These are phyloP conservation scores for Lethocerus indicus DNA, from an alignment of 1,140 invertebrate genomes.

Conservation along the genomic window DNA sequence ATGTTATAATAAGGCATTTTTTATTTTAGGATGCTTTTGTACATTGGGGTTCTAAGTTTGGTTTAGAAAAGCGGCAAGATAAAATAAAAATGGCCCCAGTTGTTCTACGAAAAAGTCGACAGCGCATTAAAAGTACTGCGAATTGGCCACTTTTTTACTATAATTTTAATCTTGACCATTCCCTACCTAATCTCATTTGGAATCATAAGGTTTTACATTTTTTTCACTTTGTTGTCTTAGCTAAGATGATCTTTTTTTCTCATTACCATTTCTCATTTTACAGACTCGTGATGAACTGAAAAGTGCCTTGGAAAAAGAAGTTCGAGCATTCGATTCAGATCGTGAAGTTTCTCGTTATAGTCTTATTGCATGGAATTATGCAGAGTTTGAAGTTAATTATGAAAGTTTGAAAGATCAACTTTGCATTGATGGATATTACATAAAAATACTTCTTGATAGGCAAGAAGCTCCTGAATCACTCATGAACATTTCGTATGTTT, in stretches of 20 bases:
- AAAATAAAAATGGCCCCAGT: constrained; percentile 56
- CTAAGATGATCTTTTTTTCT: background rate
- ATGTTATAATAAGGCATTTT: too few relatives aligned
- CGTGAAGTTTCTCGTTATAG: constrained; percentile 68
- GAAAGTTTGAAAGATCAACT: constrained; percentile 89
- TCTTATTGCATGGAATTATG: constrained; percentile 93
- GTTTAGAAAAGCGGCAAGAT: constrained; percentile 45
- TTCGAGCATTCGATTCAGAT: constrained; percentile 76
- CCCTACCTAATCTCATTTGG: constrained; percentile 94
- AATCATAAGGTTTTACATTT: constrained; percentile 66
- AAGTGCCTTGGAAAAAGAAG: constrained; percentile 82
- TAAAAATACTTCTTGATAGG: constrained; percentile 85
- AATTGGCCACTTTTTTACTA: constrained; percentile 95
- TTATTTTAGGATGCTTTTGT: constrained; percentile 50
- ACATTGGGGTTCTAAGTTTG: constrained; percentile 74
- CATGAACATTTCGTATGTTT: constrained; percentile 71
- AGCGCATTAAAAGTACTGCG: constrained; percentile 77
- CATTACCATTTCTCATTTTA: constrained; percentile 13
- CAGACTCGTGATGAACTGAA: constrained; percentile 89
- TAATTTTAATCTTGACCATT: constrained; percentile 88
- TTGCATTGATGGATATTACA: constrained; percentile 96
- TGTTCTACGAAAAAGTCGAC: constrained; percentile 72
- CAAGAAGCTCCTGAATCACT: constrained; percentile 69
- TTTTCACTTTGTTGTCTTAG: background rate
- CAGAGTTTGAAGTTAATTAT: constrained; percentile 91